Evolutionary conservation across 2,797 vertebrate genomes (phyloP).

Genomic region (Oreochromis mossambicus): DNA sequence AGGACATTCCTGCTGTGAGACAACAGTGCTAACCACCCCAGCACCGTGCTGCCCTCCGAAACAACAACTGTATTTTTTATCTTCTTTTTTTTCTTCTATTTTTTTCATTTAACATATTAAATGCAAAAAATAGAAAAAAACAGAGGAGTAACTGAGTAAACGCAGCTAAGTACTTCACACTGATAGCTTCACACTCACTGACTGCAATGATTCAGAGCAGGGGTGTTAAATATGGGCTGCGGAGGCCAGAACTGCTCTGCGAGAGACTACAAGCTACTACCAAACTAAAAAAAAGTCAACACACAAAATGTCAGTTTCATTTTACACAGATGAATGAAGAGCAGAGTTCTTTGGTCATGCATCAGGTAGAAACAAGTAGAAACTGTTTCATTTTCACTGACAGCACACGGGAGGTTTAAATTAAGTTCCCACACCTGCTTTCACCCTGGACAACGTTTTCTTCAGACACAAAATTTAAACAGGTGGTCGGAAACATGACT

Average conservation of each 20-base stretch:
- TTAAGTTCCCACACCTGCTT: neutral
- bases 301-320: neutral
- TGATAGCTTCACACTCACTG: neutral
- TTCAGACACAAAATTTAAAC: neutral
- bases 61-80: neutral
- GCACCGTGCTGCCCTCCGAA: neutral
- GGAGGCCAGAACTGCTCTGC: neutral
- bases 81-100: neutral
- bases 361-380: rapidly evolving
- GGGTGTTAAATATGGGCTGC: neutral
- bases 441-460: neutral
- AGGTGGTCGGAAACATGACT: neutral
- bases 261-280: neutral
- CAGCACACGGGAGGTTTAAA: neutral
- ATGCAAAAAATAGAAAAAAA: neutral
- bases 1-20: neutral
- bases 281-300: neutral
- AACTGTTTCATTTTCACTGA: neutral
- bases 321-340: neutral
- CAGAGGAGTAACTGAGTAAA: neutral
- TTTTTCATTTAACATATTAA: neutral
- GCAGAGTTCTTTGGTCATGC: neutral
- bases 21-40: neutral
- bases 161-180: neutral
- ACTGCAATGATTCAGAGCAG: neutral